These are phyloP conservation scores for Chaetura pelagica DNA, from an alignment of 2,113 vertebrate genomes.

Conservation along the genomic window DNA sequence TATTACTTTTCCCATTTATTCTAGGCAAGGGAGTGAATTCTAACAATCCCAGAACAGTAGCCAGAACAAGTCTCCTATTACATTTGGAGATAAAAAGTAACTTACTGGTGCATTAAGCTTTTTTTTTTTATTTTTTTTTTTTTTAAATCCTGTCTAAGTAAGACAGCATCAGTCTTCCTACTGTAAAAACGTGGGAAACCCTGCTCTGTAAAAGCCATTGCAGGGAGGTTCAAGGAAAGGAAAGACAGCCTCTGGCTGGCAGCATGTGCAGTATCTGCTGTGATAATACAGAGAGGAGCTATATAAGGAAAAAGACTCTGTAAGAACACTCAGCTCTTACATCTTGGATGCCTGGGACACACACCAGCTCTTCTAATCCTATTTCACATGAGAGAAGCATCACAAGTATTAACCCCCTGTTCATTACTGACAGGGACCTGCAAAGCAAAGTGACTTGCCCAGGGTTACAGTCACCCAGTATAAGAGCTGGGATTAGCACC, in stretches of 20 bases:
- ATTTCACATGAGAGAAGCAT: neutral
- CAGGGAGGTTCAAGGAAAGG: neutral
- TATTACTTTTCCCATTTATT: neutral
- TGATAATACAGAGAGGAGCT: neutral
- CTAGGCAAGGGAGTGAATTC: neutral
- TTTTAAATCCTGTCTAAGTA: neutral
- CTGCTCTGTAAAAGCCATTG: neutral
- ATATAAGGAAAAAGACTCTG: neutral
- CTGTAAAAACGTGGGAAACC: neutral
- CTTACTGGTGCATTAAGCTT: neutral
- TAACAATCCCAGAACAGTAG: neutral
- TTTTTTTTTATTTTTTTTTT: neutral
- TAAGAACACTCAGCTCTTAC: neutral
- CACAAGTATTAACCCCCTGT: neutral
- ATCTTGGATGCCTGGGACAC: neutral
- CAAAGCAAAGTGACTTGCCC: neutral
- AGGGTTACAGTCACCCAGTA: neutral
- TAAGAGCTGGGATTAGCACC: neutral
- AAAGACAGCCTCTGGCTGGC: neutral
- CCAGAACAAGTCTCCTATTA: neutral
- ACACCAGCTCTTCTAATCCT: neutral
- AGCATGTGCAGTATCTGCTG: neutral
- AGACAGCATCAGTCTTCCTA: neutral
- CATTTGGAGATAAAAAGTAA: neutral
- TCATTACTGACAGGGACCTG: neutral